phyloP scores from a whole-genome alignment of 2,797 vertebrate species.

The Petrocephalus sullivani region DNA sequence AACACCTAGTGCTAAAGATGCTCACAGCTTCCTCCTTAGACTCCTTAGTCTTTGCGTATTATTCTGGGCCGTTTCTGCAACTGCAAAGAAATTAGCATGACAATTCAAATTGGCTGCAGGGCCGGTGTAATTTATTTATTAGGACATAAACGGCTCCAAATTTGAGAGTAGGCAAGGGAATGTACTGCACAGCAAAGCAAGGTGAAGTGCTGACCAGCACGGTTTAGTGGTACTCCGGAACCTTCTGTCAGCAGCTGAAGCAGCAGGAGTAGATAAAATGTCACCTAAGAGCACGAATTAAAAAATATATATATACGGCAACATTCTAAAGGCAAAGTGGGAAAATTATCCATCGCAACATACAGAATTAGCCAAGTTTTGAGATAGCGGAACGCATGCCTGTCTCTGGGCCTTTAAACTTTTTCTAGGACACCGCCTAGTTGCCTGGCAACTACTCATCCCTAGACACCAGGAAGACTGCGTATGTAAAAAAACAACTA shows the following conservation, averaged over 20 bases:
- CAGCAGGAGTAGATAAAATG: neutral
- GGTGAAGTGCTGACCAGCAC: conserved; percentile 17
- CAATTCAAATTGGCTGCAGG: neutral
- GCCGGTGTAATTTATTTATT: neutral
- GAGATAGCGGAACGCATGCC: conserved; percentile 29
- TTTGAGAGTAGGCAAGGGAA: neutral
- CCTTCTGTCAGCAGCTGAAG: conserved; percentile 10
- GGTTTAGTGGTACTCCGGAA: neutral
- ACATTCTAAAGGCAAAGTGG: neutral
- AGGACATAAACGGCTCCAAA: neutral
- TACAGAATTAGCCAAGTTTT: conserved; percentile 31
- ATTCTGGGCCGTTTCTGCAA: neutral
- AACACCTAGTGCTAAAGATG: neutral
- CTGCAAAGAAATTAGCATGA: neutral
- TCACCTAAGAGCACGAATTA: neutral
- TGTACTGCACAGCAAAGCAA: neutral
- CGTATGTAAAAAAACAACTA: neutral
- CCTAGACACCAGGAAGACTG: conserved; percentile 39
- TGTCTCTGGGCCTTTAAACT: conserved; percentile 40
- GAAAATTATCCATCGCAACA: neutral
- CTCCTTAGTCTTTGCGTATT: neutral
- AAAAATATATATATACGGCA: neutral
- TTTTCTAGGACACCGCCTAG: conserved; percentile 61
- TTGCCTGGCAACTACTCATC: conserved; percentile 67
- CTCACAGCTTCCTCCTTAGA: neutral